Percentiles rank a stretch among this genome's conserved stretches.
phyloP scores from a whole-genome alignment of 2,113 vertebrate species.

The Chrysochloris asiatica region DNA sequence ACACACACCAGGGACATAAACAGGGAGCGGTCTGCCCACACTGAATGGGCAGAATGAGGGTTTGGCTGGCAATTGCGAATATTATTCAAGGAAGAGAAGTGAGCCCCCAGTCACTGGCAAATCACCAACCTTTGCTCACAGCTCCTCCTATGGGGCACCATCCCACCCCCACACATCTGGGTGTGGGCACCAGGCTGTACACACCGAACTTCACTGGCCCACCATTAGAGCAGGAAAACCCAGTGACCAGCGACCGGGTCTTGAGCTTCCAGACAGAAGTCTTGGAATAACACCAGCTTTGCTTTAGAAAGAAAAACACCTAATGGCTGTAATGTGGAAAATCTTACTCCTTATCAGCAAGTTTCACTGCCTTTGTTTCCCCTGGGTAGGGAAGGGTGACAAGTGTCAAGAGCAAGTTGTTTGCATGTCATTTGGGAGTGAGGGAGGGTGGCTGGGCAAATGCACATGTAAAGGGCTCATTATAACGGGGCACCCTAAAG shows the following conservation, averaged over 20 bases:
- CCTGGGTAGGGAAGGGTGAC: constrained; percentile 14
- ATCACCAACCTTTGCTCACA: background rate
- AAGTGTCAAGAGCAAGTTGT: background rate
- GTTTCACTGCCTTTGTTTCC: background rate
- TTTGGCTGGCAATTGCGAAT: background rate
- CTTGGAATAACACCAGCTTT: constrained; percentile 17
- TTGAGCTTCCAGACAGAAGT: constrained; percentile 31
- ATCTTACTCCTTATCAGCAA: constrained; percentile 1
- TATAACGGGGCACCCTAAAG: too few species aligned
- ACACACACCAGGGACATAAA: background rate
- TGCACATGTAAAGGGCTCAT: background rate
- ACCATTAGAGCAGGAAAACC: background rate
- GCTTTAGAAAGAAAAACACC: constrained; percentile 41
- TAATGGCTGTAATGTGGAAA: background rate
- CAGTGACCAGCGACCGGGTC: too few species aligned
- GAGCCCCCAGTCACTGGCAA: background rate
- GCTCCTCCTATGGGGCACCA: background rate
- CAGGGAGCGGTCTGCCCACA: background rate
- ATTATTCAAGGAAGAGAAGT: constrained; percentile 4
- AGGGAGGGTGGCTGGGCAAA: background rate
- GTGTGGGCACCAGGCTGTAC: background rate
- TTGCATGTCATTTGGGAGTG: background rate
- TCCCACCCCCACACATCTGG: too few species aligned
- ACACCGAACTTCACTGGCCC: background rate
- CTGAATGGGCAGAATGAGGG: background rate